Percentiles rank a stretch among this genome's conserved stretches.
phyloP scores from a whole-genome alignment of 2,113 vertebrate genomes.

The Danionella cerebrum region DNA sequence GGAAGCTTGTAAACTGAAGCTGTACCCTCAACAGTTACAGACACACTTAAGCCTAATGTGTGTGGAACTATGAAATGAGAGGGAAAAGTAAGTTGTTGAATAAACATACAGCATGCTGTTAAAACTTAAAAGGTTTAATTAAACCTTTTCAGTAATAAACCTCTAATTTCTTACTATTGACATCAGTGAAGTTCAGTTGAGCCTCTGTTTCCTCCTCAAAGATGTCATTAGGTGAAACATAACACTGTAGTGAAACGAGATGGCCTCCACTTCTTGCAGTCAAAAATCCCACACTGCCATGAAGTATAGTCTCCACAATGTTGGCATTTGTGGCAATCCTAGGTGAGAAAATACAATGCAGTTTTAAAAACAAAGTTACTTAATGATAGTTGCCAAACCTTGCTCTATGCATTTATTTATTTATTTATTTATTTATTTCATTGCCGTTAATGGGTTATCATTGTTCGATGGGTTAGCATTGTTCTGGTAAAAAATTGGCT shows the following conservation, averaged over 20 bases:
- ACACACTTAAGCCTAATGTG: constrained; percentile 81
- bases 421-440: too few species aligned
- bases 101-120: too few species aligned
- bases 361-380: neutral
- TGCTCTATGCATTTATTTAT: too few species aligned
- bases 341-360: constrained; percentile 21
- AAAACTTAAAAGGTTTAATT: too few species aligned
- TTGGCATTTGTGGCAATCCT: constrained; percentile 92
- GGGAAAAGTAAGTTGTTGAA: neutral
- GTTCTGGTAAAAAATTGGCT: too few species aligned
- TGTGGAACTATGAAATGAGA: constrained; percentile 72
- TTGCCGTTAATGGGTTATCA: too few species aligned
- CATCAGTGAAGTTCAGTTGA: constrained; percentile 76
- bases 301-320: constrained; percentile 88
- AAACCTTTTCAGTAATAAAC: neutral
- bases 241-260: constrained; percentile 92
- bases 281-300: constrained; percentile 86
- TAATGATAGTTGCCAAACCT: too few species aligned
- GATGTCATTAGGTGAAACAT: constrained; percentile 89
- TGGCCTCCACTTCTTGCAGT: constrained; percentile 89
- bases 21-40: constrained; percentile 88
- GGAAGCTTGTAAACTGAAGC: constrained; percentile 86
- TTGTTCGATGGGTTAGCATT: too few species aligned
- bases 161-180: constrained; percentile 60
- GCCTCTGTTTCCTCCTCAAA: constrained; percentile 81